phyloP scores from a whole-genome alignment of 2,888 invertebrate genomes.

The Hirtodrosophila cameraria region DNA sequence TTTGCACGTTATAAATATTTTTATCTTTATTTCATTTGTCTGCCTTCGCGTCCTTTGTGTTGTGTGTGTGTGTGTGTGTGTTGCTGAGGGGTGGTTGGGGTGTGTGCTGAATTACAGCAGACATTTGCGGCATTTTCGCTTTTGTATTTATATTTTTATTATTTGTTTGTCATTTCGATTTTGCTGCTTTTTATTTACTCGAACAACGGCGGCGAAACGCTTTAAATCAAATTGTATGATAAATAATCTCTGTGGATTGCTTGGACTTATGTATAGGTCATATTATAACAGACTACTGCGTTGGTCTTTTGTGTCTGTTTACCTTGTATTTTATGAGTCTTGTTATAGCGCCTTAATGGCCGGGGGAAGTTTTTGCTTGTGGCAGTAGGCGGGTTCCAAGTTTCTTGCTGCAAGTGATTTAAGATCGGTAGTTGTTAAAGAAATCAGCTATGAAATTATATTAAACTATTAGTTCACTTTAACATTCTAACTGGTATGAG shows the following conservation, averaged over 20 bases:
- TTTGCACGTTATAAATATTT: slow-evolving; percentile 78
- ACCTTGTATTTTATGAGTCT: slow-evolving; percentile 44
- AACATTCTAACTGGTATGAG: not conserved
- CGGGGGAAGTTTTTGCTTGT: not conserved
- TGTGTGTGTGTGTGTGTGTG: not conserved
- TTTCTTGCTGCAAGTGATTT: slow-evolving; percentile 39
- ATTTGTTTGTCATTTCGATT: slow-evolving; percentile 64
- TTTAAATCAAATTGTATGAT: slow-evolving; percentile 64
- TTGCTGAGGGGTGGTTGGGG: not conserved
- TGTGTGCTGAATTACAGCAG: slow-evolving; percentile 39
- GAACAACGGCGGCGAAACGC: slow-evolving; percentile 21
- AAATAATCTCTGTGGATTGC: slow-evolving; percentile 46
- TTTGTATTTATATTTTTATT: slow-evolving; percentile 44
- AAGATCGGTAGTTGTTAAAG: not conserved
- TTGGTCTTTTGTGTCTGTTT: slow-evolving; percentile 34
- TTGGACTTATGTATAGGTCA: slow-evolving; percentile 1
- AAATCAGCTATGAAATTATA: not conserved
- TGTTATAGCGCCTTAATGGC: slow-evolving; percentile 37
- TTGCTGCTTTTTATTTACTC: slow-evolving; percentile 53
- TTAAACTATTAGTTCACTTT: not conserved
- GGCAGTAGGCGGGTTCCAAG: too few species aligned
- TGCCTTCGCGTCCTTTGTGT: slow-evolving; percentile 24
- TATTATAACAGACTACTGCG: slow-evolving; percentile 8
- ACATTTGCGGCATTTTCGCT: slow-evolving; percentile 42
- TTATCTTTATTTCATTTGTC: slow-evolving; percentile 71